Evolutionary conservation across 2,113 vertebrate genomes (phyloP).

Genomic region (Fulica atra): DNA sequence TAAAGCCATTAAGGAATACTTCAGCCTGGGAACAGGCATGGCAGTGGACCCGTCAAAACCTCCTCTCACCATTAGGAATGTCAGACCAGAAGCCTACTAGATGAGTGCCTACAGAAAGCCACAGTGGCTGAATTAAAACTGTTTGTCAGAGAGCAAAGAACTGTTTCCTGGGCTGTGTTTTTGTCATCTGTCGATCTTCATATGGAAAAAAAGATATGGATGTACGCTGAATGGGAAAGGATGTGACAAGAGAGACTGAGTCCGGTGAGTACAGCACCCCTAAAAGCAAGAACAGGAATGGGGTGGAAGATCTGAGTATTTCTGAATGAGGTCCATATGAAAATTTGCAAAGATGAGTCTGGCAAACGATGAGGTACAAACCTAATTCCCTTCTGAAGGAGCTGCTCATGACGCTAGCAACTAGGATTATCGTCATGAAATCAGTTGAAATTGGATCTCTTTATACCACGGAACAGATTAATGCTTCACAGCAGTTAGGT

Average conservation of each 20-base stretch:
- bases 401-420: neutral
- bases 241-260: neutral
- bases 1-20: neutral
- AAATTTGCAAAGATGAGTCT: neutral
- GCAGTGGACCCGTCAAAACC: neutral
- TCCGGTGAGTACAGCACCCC: neutral
- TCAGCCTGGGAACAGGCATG: neutral
- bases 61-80: neutral
- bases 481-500: neutral
- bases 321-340: neutral
- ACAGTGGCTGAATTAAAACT: neutral
- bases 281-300: neutral
- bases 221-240: neutral
- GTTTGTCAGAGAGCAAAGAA: neutral
- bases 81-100: neutral
- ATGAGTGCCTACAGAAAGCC: neutral
- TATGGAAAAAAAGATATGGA: neutral
- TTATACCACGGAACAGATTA: neutral
- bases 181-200: neutral
- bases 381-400: neutral
- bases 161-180: neutral
- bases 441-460: neutral
- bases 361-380: neutral
- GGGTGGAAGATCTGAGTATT: neutral
- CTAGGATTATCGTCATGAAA: neutral